Percentiles rank a stretch among this genome's conserved stretches.
phyloP scores from a whole-genome alignment of 1,140 invertebrate genomes.

The Dreissena polymorpha region DNA sequence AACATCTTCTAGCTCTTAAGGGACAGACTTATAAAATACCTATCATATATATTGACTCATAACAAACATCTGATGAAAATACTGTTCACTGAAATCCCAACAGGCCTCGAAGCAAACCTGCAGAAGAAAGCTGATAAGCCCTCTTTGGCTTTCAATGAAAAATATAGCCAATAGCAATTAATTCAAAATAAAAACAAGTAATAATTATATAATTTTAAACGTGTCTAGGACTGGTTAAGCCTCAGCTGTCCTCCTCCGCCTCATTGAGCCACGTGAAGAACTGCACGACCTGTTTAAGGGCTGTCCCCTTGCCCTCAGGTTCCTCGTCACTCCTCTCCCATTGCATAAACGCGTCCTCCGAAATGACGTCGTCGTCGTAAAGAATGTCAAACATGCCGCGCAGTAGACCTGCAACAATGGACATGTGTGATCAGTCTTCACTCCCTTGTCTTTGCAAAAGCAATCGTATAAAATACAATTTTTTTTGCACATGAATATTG shows the following conservation, averaged over 20 bases:
- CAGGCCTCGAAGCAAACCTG: background rate
- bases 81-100: background rate
- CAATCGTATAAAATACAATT: background rate
- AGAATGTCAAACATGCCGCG: slow-evolving; percentile 82
- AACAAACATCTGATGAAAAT: background rate
- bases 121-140: background rate
- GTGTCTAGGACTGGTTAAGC: slow-evolving; percentile 29
- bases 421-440: background rate
- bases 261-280: slow-evolving; percentile 84
- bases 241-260: slow-evolving; percentile 77
- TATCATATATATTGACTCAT: background rate
- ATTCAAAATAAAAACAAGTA: background rate
- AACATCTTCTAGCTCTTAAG: no score
- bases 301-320: slow-evolving; percentile 83
- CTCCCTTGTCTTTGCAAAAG: background rate
- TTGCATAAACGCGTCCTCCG: slow-evolving; percentile 83
- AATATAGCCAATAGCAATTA: background rate
- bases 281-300: slow-evolving; percentile 82
- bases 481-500: background rate
- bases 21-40: no score
- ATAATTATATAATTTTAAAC: background rate
- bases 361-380: slow-evolving; percentile 83
- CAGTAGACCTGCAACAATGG: slow-evolving; percentile 79
- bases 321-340: slow-evolving; percentile 82
- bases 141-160: background rate